Conservation (phyloP, 2,888 invertebrate genomes). For the Drosophila fulvimacula region DNA sequence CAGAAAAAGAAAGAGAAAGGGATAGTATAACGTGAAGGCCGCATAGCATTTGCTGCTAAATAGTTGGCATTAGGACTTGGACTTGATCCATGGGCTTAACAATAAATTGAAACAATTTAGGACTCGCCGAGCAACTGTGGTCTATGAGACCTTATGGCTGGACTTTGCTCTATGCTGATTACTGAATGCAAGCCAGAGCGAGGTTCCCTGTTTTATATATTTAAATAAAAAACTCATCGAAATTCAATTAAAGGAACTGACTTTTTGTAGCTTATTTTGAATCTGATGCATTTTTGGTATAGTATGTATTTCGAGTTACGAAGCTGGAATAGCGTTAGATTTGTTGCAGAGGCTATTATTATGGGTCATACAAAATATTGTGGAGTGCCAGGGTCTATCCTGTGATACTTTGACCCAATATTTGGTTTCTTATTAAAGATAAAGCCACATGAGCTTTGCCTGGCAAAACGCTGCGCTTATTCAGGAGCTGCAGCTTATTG, state of each 20-base stretch:
- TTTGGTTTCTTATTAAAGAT: conserved; percentile 24
- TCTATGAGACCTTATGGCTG: conserved; percentile 9
- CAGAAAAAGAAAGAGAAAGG: not conserved
- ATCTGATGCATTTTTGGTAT: too few species aligned
- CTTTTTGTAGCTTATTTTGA: too few species aligned
- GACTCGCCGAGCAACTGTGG: conserved; percentile 3
- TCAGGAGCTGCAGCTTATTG: conserved; percentile 37
- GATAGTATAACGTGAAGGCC: conserved; percentile 1
- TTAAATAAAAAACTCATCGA: too few species aligned
- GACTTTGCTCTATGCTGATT: conserved; percentile 5
- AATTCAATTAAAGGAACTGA: too few species aligned
- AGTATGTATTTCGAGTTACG: too few species aligned
- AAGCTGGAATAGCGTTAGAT: too few species aligned
- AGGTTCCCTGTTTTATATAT: too few species aligned
- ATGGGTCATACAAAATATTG: too few species aligned
- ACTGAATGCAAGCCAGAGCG: conserved; percentile 1
- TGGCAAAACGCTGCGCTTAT: conserved; percentile 3
- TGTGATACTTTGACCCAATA: conserved; percentile 39
- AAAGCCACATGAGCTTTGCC: conserved; percentile 14
- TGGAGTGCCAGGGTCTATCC: not conserved
- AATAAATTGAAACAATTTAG: conserved; percentile 56
- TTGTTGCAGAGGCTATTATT: too few species aligned
- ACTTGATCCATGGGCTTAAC: conserved; percentile 46
- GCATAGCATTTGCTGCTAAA: conserved; percentile 58
- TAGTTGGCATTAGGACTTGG: conserved; percentile 57